A percentile compares a stretch with the other conserved stretches of the same genome.
These are phyloP conservation scores for Leucophenga varia DNA, from an alignment of 1,140 invertebrate genomes.

Conservation along the genomic window DNA sequence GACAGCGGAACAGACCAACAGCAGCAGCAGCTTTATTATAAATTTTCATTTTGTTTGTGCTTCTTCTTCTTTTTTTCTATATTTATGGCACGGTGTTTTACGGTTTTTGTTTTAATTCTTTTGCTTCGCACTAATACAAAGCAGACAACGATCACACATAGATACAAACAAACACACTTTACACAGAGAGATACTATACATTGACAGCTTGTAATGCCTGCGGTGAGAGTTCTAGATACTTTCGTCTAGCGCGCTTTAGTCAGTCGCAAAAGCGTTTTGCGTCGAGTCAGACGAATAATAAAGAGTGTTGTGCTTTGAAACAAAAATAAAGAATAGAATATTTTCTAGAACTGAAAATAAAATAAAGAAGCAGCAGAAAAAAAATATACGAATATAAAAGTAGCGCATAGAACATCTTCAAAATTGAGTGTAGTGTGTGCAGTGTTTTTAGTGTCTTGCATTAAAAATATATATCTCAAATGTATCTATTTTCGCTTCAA, in stretches of 20 bases:
- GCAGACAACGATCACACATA: slow-evolving; percentile 40
- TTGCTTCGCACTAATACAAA: slow-evolving; percentile 34
- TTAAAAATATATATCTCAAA: no score
- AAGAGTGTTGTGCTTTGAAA: neutral
- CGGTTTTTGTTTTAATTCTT: slow-evolving; percentile 48
- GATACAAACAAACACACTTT: slow-evolving; percentile 4
- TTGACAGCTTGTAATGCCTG: slow-evolving; percentile 10
- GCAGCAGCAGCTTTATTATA: no score
- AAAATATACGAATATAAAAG: slow-evolving; percentile 6
- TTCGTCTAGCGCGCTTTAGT: slow-evolving; percentile 38
- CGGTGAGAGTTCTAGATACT: slow-evolving; percentile 50
- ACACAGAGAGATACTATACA: no score
- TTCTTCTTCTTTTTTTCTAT: no score
- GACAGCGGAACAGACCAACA: no score
- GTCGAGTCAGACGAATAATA: slow-evolving; percentile 35
- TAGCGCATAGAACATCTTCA: slow-evolving; percentile 3
- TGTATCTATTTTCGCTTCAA: slow-evolving; percentile 52
- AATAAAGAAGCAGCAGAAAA: no score
- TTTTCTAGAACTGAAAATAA: slow-evolving; percentile 10
- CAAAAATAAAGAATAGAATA: slow-evolving; percentile 26
- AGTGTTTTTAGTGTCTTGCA: no score
- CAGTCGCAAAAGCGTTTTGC: slow-evolving; percentile 50
- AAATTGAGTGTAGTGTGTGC: slow-evolving; percentile 26
- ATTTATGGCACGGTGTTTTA: no score
- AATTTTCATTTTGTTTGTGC: no score